These are phyloP conservation scores for Bradysia coprophila DNA, from an alignment of 1,140 invertebrate species.

Conservation along the genomic window DNA sequence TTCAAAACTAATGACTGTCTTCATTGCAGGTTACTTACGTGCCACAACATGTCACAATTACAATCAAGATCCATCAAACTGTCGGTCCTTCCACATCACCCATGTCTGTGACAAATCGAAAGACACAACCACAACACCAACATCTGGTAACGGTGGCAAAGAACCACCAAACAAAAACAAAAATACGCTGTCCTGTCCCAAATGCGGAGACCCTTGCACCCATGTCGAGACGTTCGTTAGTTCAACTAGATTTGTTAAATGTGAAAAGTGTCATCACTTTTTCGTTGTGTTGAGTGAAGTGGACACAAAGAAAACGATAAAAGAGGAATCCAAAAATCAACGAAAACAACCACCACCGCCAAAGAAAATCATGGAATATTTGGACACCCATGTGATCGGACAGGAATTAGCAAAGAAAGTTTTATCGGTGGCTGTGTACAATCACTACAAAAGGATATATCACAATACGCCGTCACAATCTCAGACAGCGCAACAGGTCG, in stretches of 20 bases:
- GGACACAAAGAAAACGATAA: constrained; percentile 68
- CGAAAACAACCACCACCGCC: constrained; percentile 73
- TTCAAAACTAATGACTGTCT: too few relatives aligned
- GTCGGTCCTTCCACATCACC: constrained; percentile 2
- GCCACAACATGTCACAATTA: neutral
- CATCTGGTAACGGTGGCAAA: constrained; percentile 11
- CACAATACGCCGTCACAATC: constrained; percentile 64
- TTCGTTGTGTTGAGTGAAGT: constrained; percentile 91
- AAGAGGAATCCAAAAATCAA: constrained; percentile 52
- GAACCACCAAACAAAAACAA: constrained; percentile 15
- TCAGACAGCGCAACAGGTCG: constrained; percentile 20
- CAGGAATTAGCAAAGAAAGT: constrained; percentile 97
- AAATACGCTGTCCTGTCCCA: constrained; percentile 63
- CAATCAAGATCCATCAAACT: neutral
- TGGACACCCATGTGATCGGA: constrained; percentile 93
- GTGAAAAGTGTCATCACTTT: constrained; percentile 95
- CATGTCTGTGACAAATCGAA: constrained; percentile 3
- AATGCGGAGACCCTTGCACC: constrained; percentile 89
- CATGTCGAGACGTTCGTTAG: constrained; percentile 95
- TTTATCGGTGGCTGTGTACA: constrained; percentile 95
- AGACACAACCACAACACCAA: constrained; percentile 2
- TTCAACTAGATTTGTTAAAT: constrained; percentile 91
- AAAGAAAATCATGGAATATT: constrained; percentile 91
- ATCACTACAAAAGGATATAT: constrained; percentile 96
- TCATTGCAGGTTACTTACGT: neutral